Conservation (phyloP, 1,140 invertebrate genomes). For the Drosophila lacertosa region DNA sequence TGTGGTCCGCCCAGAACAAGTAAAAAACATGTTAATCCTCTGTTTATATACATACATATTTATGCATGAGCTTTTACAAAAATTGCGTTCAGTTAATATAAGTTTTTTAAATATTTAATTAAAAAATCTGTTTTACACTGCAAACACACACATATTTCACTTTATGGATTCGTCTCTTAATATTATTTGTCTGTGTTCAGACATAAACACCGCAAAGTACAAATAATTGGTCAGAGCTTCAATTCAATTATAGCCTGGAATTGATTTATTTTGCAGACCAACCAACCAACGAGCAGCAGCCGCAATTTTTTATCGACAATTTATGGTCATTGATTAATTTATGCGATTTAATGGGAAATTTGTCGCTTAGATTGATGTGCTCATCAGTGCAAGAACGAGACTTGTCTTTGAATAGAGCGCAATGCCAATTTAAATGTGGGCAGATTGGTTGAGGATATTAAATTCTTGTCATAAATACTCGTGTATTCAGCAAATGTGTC, state of each 20-base stretch:
- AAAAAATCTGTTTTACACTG: too few species aligned
- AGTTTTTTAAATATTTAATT: too few species aligned
- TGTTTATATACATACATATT: neutral
- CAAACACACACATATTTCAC: too few species aligned
- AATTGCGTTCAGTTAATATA: too few species aligned
- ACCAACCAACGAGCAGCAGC: neutral
- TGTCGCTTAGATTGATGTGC: conserved; percentile 27
- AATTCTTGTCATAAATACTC: conserved; percentile 21
- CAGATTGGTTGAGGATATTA: neutral
- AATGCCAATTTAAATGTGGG: conserved; percentile 18
- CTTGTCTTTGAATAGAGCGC: neutral
- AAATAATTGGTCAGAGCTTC: conserved; percentile 50
- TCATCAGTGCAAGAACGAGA: conserved; percentile 18
- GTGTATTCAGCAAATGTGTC: conserved; percentile 20
- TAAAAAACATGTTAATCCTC: too few species aligned
- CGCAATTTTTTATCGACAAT: conserved; percentile 52
- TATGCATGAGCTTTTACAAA: too few species aligned
- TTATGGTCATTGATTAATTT: conserved; percentile 56
- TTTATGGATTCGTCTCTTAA: neutral
- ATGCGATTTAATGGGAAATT: conserved; percentile 47
- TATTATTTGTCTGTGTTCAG: conserved; percentile 6
- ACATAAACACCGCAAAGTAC: conserved; percentile 13
- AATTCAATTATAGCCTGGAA: conserved; percentile 53
- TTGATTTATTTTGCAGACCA: conserved; percentile 19
- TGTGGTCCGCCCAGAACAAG: too few species aligned